A percentile compares a stretch with the other conserved stretches of the same genome.
These are phyloP conservation scores for Bombus soroeensis DNA, from an alignment of 1,140 invertebrate genomes.

Conservation along the genomic window DNA sequence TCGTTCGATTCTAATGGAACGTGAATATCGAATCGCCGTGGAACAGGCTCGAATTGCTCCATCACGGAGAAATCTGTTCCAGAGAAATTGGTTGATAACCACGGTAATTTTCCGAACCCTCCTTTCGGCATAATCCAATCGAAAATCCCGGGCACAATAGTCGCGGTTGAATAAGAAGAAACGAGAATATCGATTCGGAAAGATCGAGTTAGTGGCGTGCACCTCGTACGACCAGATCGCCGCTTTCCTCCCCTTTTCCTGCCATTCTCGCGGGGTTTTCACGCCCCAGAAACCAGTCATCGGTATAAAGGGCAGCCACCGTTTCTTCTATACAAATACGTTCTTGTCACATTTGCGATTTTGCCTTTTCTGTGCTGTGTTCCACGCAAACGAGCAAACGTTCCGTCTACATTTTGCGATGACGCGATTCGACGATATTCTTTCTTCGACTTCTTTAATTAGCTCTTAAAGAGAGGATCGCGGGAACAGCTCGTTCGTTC, in stretches of 20 bases:
- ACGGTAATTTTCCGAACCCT: background rate
- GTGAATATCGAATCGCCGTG: background rate
- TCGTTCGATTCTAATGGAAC: background rate
- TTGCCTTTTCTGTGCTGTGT: too few species aligned
- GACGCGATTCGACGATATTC: background rate
- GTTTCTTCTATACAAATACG: conserved; percentile 49
- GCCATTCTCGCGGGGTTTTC: conserved; percentile 34
- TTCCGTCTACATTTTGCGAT: background rate
- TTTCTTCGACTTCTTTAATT: background rate
- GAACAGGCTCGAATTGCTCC: background rate
- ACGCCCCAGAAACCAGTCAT: conserved; percentile 50
- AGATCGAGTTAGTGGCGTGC: conserved; percentile 35
- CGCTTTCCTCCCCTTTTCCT: conserved; percentile 35
- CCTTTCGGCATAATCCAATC: conserved; percentile 17
- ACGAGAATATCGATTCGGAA: conserved; percentile 54
- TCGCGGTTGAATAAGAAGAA: conserved; percentile 19
- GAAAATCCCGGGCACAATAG: conserved; percentile 45
- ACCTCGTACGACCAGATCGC: conserved; percentile 14
- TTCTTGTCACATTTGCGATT: conserved; percentile 18
- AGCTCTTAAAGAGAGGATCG: too few species aligned
- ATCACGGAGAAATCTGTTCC: conserved; percentile 8
- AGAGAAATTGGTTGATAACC: conserved; percentile 8
- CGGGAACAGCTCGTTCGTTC: too few species aligned
- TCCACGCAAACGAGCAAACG: background rate
- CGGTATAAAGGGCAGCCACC: conserved; percentile 46